Conservation (phyloP, 2,113 vertebrate species). For the Nanorana parkeri region DNA sequence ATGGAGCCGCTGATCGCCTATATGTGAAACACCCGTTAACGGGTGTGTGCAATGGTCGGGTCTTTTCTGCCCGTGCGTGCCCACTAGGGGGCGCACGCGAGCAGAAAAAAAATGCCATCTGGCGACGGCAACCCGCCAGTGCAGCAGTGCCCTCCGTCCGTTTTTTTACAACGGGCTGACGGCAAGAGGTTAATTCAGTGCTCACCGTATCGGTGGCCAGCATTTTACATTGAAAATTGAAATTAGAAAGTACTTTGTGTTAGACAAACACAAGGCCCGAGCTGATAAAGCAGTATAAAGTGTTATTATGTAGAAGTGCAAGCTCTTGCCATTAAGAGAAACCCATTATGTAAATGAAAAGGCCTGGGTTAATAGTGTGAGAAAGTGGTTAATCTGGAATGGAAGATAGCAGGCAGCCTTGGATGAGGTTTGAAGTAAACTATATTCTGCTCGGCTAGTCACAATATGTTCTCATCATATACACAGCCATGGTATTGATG, state of each 20-base stretch:
- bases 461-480: slow-evolving; percentile 54
- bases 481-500: slow-evolving; percentile 24
- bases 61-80: no score
- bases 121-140: no score
- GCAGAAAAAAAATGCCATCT: no score
- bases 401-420: slow-evolving; percentile 49
- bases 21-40: no score
- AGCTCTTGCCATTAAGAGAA: slow-evolving; percentile 54
- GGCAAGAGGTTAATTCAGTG: no score
- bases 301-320: slow-evolving; percentile 49
- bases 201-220: no score
- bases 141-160: no score
- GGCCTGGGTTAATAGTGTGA: slow-evolving; percentile 57
- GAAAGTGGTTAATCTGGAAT: slow-evolving; percentile 58
- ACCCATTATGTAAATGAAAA: slow-evolving; percentile 55
- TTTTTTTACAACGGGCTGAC: no score
- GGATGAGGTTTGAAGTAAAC: slow-evolving; percentile 55
- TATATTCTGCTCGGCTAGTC: slow-evolving; percentile 56
- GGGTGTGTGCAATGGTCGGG: no score
- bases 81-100: no score
- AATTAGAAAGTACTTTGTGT: not conserved
- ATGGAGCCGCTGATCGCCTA: no score
- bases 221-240: no score
- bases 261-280: slow-evolving; percentile 7
- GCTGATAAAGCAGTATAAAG: slow-evolving; percentile 47